Evolutionary conservation across 2,113 vertebrate species (phyloP).

Genomic region (Phalacrocorax carbo): DNA sequence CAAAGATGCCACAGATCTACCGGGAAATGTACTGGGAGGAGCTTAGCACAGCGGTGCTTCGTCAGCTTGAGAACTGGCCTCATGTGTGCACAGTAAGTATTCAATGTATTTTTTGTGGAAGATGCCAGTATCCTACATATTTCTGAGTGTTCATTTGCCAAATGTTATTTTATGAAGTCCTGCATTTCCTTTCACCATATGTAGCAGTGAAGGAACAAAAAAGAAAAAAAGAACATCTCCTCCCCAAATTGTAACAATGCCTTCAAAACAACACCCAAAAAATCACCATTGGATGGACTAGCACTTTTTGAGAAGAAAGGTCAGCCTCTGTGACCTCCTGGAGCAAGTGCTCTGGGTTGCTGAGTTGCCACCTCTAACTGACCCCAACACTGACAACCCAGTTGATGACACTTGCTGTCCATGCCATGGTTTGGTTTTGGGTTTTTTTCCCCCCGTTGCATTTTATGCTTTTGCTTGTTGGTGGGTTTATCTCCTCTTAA

Average conservation of each 20-base stretch:
- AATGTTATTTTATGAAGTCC: not conserved
- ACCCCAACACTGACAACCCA: not conserved
- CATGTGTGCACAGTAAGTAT: conserved; percentile 78
- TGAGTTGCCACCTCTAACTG: not conserved
- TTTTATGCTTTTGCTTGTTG: not conserved
- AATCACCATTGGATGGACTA: not conserved
- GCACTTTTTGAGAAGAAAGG: not conserved
- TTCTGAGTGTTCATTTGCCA: not conserved
- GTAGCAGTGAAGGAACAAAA: not conserved
- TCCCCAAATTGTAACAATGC: not conserved
- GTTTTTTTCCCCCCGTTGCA: not conserved
- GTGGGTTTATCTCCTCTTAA: not conserved
- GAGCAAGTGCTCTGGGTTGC: not conserved
- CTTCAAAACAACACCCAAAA: not conserved
- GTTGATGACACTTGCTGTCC: not conserved
- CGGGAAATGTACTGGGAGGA: conserved; percentile 70
- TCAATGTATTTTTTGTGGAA: not conserved
- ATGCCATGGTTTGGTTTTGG: not conserved
- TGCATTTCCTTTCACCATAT: not conserved
- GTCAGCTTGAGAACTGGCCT: conserved; percentile 77
- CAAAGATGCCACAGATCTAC: conserved; percentile 78
- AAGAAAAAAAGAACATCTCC: fast-evolving
- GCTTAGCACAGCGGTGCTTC: conserved; percentile 67
- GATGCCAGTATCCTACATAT: not conserved
- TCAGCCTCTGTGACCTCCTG: not conserved